Evolutionary conservation across 2,113 vertebrate species (phyloP).

Genomic region (Haliaeetus leucogaster): DNA sequence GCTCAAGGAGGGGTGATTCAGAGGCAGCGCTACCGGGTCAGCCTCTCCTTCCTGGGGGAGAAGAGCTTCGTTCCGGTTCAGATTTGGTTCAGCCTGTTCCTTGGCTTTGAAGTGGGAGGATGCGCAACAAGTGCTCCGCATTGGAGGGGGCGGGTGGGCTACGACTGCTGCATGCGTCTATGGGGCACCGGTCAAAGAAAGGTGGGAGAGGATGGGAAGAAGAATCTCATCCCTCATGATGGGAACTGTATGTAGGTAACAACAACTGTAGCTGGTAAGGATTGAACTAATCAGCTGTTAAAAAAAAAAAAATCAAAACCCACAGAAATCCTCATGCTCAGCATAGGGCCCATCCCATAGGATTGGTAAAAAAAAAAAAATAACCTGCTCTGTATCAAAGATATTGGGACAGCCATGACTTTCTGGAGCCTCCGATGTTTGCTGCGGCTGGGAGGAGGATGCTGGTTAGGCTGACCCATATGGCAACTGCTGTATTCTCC

Average conservation of each 20-base stretch:
- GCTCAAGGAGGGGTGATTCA: not conserved
- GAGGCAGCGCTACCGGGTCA: not conserved
- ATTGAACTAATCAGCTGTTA: not conserved
- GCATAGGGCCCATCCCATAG: not conserved
- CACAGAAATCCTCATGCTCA: not conserved
- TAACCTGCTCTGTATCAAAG: not conserved
- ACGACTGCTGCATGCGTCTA: fast-evolving
- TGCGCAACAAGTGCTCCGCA: not conserved
- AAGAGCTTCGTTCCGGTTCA: not conserved
- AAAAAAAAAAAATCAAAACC: not conserved
- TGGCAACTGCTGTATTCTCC: not conserved
- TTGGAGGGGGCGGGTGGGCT: not conserved
- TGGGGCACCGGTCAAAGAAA: fast-evolving
- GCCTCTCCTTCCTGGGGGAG: not conserved
- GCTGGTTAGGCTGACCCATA: not conserved
- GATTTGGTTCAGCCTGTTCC: not conserved
- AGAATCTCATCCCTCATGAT: not conserved
- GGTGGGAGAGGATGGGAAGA: not conserved
- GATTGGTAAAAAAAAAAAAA: not conserved
- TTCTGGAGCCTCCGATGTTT: not conserved
- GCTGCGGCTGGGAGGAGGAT: not conserved
- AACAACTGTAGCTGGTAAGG: not conserved
- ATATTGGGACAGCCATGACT: not conserved
- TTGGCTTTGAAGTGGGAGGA: not conserved
- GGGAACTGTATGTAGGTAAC: not conserved